Evolutionary conservation across 2,797 vertebrate species (phyloP), one percentile per base, ranked within the genome.

Genomic region (Huso huso): DNA sequence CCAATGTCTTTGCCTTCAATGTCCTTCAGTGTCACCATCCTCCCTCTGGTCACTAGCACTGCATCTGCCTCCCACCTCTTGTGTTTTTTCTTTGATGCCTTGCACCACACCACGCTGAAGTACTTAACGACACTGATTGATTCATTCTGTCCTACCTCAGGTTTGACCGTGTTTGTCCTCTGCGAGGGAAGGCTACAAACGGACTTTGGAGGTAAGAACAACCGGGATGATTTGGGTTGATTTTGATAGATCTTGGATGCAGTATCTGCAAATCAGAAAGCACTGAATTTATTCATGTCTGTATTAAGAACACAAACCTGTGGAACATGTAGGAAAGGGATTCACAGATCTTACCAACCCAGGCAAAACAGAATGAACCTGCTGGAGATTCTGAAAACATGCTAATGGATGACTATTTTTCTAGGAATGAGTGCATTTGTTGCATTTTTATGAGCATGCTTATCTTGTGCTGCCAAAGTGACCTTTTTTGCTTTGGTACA

Each of bases 31-130:
- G 85, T 84, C 68, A 91, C 91, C 1, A 89, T 90, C 65, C 91
- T 92, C 68, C 93, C 94, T 79, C 84, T 91, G 6, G 89, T 84
- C 77, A 97, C 82, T 63, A 99, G 89, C 74, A 99, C 82, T 4
- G 94, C 97, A 70, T 99, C 97, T 0, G 96, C 95, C 87, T 99
- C 95, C 96, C 97, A 99, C 69, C 93, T 94, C 78, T 98, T 99
- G 76, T 99, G 96, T 74, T 98, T 99, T 83, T 97, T 98, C 84
- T 94, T 95, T 69, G 95, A 99, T 70, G 91, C 91, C 68, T 99
- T 99, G 83, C 96, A 95, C 97, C 97, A 99, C 78, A 99, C 78
- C 62, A 96, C 95, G 70, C 87, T 96, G 86, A 94, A 94, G 83
- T 96, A 98, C 64, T 87, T 86, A 0, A 4, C 79, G 68, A 72